These are phyloP conservation scores for Ypsolopha scabrella DNA, from an alignment of 2,888 invertebrate genomes.

Conservation along the genomic window DNA sequence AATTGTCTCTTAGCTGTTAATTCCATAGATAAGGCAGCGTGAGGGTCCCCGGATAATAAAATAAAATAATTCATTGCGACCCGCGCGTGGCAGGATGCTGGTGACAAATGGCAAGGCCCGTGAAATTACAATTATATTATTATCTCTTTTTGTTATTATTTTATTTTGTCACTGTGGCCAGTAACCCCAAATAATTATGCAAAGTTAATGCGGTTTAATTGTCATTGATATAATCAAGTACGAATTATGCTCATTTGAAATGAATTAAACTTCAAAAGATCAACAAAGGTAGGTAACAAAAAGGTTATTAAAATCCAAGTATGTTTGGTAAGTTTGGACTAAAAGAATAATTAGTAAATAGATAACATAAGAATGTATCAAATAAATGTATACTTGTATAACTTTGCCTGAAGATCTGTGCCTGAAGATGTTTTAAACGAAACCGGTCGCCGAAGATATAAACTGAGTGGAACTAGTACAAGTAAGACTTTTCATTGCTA, in stretches of 20 bases:
- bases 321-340: neutral
- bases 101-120: constrained; percentile 64
- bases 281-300: neutral
- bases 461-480: too few relatives aligned
- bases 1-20: constrained; percentile 41
- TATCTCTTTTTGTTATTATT: constrained; percentile 13
- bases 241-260: constrained; percentile 4
- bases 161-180: constrained; percentile 24
- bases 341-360: too few relatives aligned
- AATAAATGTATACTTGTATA: too few relatives aligned
- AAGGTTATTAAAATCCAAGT: neutral
- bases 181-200: constrained; percentile 58
- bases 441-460: too few relatives aligned
- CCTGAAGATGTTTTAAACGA: too few relatives aligned
- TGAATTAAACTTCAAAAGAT: neutral
- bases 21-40: constrained; percentile 44
- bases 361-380: too few relatives aligned
- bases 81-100: constrained; percentile 67
- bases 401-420: too few relatives aligned
- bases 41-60: constrained; percentile 45
- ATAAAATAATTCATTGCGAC: constrained; percentile 48
- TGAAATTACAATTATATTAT: constrained; percentile 62
- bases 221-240: neutral
- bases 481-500: too few relatives aligned
- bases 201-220: constrained; percentile 32